Percentiles rank a stretch among this genome's conserved stretches.
phyloP scores from a whole-genome alignment of 2,888 invertebrate genomes.

The Argyresthia goedartella region DNA sequence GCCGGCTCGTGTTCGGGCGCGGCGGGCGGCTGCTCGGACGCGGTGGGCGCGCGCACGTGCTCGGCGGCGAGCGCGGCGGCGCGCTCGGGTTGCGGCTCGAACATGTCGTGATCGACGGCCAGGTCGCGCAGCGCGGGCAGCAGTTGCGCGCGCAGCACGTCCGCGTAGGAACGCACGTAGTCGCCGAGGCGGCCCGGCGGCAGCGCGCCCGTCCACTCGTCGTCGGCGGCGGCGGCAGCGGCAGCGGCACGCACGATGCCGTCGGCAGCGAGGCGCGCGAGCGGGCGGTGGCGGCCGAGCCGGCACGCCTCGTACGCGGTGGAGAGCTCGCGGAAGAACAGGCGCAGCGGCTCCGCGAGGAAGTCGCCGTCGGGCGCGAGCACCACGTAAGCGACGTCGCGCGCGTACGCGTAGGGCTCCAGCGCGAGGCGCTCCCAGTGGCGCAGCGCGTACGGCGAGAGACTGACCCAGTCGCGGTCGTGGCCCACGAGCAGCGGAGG shows the following conservation, averaged over 20 bases:
- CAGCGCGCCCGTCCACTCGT: no score
- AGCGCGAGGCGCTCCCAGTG: slow-evolving; percentile 98
- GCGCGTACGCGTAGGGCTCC: slow-evolving; percentile 95
- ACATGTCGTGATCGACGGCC: slow-evolving; percentile 40
- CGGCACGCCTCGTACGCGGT: slow-evolving; percentile 95
- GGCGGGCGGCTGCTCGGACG: slow-evolving; percentile 30
- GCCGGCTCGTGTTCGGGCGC: slow-evolving; percentile 5
- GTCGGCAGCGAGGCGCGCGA: slow-evolving; percentile 85
- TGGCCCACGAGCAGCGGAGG: slow-evolving; percentile 94
- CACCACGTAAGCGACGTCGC: slow-evolving; percentile 96
- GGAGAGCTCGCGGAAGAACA: slow-evolving; percentile 94
- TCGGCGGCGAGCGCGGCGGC: slow-evolving; percentile 19
- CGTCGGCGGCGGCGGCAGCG: slow-evolving; percentile 83
- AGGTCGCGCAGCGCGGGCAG: slow-evolving; percentile 47
- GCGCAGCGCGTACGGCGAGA: slow-evolving; percentile 94
- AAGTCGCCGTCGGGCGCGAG: slow-evolving; percentile 94
- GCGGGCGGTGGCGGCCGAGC: slow-evolving; percentile 93
- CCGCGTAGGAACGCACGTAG: slow-evolving; percentile 88
- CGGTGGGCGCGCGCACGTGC: slow-evolving; percentile 31
- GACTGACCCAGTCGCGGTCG: slow-evolving; percentile 94
- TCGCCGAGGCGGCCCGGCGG: slow-evolving; percentile 86
- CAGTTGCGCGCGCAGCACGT: slow-evolving; percentile 40
- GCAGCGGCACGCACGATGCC: slow-evolving; percentile 85
- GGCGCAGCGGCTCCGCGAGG: slow-evolving; percentile 80
- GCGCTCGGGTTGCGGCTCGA: slow-evolving; percentile 22